Conservation (phyloP, 2,888 invertebrate genomes). For the Xylocampa areola region DNA sequence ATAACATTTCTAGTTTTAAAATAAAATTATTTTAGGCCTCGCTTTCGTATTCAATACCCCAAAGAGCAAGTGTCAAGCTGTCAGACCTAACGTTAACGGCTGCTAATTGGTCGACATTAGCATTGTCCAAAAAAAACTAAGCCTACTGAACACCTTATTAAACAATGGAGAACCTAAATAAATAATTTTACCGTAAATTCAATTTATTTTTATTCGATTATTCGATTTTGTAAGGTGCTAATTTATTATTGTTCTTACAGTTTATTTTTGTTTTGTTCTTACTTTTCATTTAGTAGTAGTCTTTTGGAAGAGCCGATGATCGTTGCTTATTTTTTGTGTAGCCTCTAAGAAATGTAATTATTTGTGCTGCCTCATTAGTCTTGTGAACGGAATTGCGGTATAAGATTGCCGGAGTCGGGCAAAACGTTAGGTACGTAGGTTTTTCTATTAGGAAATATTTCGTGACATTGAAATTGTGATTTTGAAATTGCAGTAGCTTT, state of each 20-base stretch:
- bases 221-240: no score
- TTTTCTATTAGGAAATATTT: no score
- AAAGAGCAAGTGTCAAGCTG: conserved; percentile 48
- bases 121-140: conserved; percentile 29
- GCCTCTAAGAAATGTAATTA: no score
- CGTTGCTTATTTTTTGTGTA: no score
- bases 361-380: no score
- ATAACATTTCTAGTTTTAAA: conserved; percentile 9
- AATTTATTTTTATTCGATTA: not conserved
- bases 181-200: conserved; percentile 6
- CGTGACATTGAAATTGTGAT: no score
- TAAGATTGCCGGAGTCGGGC: no score
- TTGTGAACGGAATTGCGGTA: no score
- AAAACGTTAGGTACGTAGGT: no score
- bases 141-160: conserved; percentile 17
- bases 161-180: conserved; percentile 8
- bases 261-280: not conserved
- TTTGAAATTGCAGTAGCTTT: no score
- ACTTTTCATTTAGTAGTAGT: no score
- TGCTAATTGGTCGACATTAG: conserved; percentile 40
- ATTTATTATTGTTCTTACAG: not conserved
- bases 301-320: no score
- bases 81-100: conserved; percentile 44
- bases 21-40: conserved; percentile 24
- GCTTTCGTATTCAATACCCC: conserved; percentile 33